phyloP scores from a whole-genome alignment of 2,113 vertebrate genomes.

The Caranx melampygus region DNA sequence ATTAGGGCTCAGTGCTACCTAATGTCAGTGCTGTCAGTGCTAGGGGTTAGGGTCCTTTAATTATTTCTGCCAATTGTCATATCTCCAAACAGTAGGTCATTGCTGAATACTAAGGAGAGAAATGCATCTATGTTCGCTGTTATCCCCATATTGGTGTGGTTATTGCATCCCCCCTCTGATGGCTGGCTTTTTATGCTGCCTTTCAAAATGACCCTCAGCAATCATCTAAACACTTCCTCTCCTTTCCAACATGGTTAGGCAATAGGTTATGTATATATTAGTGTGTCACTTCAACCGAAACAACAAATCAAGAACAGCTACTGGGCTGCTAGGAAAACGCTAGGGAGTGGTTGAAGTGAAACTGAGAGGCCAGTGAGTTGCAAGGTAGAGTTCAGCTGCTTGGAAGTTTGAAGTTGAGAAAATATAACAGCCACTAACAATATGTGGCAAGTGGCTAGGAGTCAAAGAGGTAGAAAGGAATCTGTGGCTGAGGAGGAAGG shows the following conservation, averaged over 20 bases:
- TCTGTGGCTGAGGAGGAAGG: slow-evolving; percentile 20
- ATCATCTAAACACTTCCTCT: background rate
- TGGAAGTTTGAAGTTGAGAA: slow-evolving; percentile 33
- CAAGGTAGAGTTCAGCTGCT: slow-evolving; percentile 36
- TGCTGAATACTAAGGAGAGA: background rate
- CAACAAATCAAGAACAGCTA: slow-evolving; percentile 43
- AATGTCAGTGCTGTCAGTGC: too few species aligned
- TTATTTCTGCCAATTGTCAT: too few species aligned
- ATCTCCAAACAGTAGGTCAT: too few species aligned
- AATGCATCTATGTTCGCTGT: background rate
- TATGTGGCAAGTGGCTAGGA: slow-evolving; percentile 55
- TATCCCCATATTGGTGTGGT: background rate
- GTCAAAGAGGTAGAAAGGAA: slow-evolving; percentile 44
- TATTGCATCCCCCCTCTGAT: background rate
- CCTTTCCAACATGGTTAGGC: background rate
- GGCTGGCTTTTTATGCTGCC: background rate
- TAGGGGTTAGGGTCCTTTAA: too few species aligned
- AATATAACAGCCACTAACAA: slow-evolving; percentile 23
- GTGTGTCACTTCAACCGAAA: background rate
- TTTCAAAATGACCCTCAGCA: background rate
- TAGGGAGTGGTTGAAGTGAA: slow-evolving; percentile 28
- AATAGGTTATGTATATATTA: background rate
- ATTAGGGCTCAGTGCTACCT: too few species aligned
- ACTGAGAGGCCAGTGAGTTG: slow-evolving; percentile 30
- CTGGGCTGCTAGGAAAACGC: slow-evolving; percentile 8